These are phyloP conservation scores for Tenthredo scrophulariae DNA, from an alignment of 2,888 invertebrate species.

Conservation along the genomic window DNA sequence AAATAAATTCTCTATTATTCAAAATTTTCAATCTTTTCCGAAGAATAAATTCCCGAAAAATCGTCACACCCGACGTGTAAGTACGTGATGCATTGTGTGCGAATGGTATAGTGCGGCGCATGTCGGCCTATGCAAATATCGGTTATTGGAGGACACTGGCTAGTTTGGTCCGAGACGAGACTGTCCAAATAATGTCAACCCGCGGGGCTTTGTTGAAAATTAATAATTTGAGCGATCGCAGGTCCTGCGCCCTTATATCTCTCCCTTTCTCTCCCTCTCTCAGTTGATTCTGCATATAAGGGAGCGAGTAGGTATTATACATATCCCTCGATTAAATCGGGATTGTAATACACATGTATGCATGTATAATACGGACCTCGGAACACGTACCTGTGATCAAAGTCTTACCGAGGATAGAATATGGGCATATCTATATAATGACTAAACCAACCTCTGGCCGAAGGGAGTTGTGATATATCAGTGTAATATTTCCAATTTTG, in stretches of 20 bases:
- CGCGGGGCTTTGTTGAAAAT: constrained; percentile 40
- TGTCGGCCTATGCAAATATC: constrained; percentile 43
- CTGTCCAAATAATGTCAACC: constrained; percentile 48
- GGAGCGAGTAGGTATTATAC: background rate
- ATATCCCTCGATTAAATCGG: constrained; percentile 37
- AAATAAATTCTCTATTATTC: no score
- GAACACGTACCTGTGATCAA: constrained; percentile 46
- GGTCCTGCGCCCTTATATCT: background rate
- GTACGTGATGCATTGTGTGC: background rate
- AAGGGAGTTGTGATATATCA: no score
- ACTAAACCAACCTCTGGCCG: background rate
- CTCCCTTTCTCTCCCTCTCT: background rate
- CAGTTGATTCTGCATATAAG: background rate
- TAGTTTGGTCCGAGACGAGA: constrained; percentile 34
- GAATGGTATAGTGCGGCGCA: background rate
- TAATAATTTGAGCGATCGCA: constrained; percentile 25
- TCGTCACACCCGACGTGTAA: background rate
- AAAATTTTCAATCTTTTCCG: background rate
- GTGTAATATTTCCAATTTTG: background rate
- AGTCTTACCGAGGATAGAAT: constrained; percentile 25
- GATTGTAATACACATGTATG: constrained; percentile 21
- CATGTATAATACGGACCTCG: background rate
- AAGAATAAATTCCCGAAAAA: background rate
- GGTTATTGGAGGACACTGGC: constrained; percentile 41
- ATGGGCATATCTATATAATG: background rate